These are phyloP conservation scores for Lagocephalus sceleratus DNA, from an alignment of 2,797 vertebrate genomes.

Conservation along the genomic window DNA sequence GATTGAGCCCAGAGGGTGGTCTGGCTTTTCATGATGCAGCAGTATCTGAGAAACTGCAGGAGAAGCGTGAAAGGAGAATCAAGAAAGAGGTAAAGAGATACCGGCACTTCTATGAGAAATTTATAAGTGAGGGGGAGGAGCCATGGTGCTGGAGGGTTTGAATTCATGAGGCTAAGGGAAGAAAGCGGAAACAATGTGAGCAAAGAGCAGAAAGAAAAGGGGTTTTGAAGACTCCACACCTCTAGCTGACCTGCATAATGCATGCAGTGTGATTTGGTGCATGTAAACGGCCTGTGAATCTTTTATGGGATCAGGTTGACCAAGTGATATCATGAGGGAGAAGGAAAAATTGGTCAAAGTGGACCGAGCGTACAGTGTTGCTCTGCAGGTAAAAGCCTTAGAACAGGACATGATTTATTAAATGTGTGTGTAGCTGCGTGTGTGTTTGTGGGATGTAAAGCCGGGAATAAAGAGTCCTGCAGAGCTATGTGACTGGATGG, in stretches of 20 bases:
- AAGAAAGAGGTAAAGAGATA: slow-evolving; percentile 9
- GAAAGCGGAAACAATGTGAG: slow-evolving; percentile 15
- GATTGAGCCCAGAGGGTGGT: slow-evolving; percentile 41
- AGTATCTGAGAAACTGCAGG: slow-evolving; percentile 12
- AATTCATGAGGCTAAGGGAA: slow-evolving; percentile 4
- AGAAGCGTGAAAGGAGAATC: not conserved
- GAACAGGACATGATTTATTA: slow-evolving; percentile 43
- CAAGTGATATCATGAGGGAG: slow-evolving; percentile 44
- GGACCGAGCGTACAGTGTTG: slow-evolving; percentile 27
- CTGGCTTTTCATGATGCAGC: slow-evolving; percentile 37
- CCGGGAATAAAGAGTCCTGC: slow-evolving; percentile 13
- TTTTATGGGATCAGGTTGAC: slow-evolving; percentile 67
- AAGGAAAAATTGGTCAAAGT: slow-evolving; percentile 45
- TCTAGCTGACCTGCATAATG: slow-evolving; percentile 58
- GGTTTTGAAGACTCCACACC: slow-evolving; percentile 25
- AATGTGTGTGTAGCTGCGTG: slow-evolving; percentile 14
- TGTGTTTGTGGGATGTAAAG: slow-evolving; percentile 21
- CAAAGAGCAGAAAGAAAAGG: slow-evolving; percentile 31
- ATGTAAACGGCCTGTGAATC: slow-evolving; percentile 68
- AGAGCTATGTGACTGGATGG: slow-evolving; percentile 32
- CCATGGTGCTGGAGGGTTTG: not conserved
- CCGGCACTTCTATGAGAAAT: too few species aligned
- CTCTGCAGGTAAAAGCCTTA: slow-evolving; percentile 18
- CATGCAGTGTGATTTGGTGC: slow-evolving; percentile 67
- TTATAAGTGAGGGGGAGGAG: slow-evolving; percentile 2